Evolutionary conservation across 2,797 vertebrate genomes (phyloP).

Genomic region (Pangasius sanitwongsei): DNA sequence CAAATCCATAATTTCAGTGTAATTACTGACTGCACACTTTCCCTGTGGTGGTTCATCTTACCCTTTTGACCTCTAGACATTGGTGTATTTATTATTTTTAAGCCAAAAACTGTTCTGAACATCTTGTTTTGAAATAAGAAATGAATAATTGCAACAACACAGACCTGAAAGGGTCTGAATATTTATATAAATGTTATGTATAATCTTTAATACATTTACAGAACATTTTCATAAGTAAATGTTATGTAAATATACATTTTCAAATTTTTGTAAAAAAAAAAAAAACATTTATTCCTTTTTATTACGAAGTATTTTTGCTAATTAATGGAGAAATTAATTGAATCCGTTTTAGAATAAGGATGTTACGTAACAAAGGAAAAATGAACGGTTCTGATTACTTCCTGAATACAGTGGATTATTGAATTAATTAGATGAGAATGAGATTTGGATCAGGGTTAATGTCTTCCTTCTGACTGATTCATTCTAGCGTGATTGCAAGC

Average conservation of each 20-base stretch:
- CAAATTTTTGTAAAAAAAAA: no score
- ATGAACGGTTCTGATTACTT: not conserved
- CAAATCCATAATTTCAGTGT: not conserved
- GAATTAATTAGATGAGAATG: not conserved
- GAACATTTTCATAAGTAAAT: not conserved
- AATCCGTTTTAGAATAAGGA: not conserved
- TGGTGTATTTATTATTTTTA: not conserved
- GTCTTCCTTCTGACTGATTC: not conserved
- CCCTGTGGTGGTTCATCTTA: not conserved
- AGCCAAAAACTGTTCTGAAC: not conserved
- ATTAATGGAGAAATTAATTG: not conserved
- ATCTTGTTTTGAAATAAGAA: not conserved
- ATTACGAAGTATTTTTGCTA: not conserved
- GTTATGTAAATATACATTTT: no score
- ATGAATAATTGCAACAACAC: not conserved
- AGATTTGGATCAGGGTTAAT: not conserved
- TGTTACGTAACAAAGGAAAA: not conserved
- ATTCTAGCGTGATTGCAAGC: not conserved
- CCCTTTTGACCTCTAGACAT: not conserved
- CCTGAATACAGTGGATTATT: not conserved
- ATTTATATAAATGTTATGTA: not conserved
- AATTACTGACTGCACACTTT: not conserved
- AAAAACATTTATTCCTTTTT: not conserved
- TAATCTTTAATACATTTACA: not conserved
- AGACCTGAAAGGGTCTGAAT: no score